phyloP scores from a whole-genome alignment of 2,113 vertebrate genomes.

The Malaclemys terrapin region DNA sequence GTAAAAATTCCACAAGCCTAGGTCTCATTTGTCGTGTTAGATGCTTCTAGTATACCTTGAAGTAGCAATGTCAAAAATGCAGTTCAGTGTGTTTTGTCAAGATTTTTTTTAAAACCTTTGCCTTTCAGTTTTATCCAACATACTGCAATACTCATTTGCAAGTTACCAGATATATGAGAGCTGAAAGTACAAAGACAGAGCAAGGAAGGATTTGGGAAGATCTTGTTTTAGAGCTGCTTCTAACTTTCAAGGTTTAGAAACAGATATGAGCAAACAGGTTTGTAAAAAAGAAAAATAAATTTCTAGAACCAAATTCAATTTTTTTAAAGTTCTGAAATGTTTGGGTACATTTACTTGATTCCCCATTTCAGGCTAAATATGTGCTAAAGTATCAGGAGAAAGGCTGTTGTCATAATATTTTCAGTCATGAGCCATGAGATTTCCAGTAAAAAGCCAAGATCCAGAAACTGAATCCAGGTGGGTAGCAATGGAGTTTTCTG shows the following conservation, averaged over 20 bases:
- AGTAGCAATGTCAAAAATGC: background rate
- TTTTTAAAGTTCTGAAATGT: background rate
- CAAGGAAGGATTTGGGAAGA: background rate
- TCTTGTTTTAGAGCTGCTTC: background rate
- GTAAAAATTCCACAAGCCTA: slow-evolving; percentile 3
- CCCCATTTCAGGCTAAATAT: background rate
- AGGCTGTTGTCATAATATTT: background rate
- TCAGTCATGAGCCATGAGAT: background rate
- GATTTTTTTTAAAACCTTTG: background rate
- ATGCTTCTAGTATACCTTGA: background rate
- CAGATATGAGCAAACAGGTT: background rate
- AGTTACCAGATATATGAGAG: background rate
- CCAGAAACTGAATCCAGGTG: background rate
- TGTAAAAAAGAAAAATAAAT: background rate
- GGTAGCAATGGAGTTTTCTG: background rate
- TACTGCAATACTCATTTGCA: background rate
- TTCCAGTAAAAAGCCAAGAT: background rate
- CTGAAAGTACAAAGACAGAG: background rate
- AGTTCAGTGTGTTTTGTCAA: background rate
- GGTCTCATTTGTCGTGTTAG: slow-evolving; percentile 20
- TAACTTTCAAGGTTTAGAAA: background rate
- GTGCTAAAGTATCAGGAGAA: background rate
- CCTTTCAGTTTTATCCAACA: background rate
- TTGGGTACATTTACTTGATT: background rate
- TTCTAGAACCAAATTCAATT: background rate